phyloP scores from a whole-genome alignment of 2,113 vertebrate genomes.

The Leiothrix lutea region DNA sequence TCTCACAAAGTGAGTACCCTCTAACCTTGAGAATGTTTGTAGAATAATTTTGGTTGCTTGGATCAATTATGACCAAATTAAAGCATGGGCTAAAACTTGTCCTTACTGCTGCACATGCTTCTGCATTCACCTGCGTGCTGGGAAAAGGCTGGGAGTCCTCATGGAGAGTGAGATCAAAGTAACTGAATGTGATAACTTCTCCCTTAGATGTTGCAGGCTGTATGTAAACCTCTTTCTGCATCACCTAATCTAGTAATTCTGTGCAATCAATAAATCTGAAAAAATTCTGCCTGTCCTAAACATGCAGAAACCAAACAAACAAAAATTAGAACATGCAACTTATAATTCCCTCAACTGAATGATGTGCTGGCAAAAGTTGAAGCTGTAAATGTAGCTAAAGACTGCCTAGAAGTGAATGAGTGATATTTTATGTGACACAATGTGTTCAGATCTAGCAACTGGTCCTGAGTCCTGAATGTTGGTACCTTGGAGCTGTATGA shows the following conservation, averaged over 20 bases:
- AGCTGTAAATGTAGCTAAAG: not conserved
- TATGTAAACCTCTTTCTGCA: not conserved
- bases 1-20: not conserved
- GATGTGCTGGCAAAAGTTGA: not conserved
- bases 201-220: not conserved
- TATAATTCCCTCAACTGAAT: not conserved
- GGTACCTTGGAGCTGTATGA: too few species aligned
- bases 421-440: not conserved
- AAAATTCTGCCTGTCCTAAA: not conserved
- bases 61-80: not conserved
- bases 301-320: not conserved
- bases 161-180: not conserved
- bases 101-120: not conserved
- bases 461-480: not conserved
- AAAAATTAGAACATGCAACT: not conserved
- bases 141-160: not conserved
- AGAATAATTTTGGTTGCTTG: not conserved
- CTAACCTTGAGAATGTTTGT: not conserved
- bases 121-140: not conserved
- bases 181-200: not conserved
- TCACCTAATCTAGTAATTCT: not conserved
- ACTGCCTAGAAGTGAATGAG: not conserved
- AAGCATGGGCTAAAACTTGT: not conserved
- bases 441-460: not conserved
- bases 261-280: not conserved